phyloP scores from a whole-genome alignment of 2,113 vertebrate species.

The Mungos mungo region DNA sequence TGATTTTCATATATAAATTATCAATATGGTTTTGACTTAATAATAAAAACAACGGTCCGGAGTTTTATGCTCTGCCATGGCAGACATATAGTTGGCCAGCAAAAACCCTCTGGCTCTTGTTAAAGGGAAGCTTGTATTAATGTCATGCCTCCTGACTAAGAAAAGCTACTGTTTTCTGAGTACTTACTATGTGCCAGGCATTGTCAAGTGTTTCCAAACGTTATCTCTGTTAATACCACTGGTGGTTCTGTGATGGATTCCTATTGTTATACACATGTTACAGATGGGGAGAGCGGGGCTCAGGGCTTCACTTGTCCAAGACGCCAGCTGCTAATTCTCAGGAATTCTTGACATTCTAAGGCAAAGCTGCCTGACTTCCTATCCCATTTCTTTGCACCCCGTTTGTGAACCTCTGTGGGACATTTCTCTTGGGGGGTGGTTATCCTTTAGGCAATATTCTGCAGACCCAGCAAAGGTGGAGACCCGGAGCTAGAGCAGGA shows the following conservation, averaged over 20 bases:
- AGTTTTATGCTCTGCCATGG: neutral
- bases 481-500: neutral
- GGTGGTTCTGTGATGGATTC: neutral
- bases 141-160: neutral
- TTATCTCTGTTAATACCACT: neutral
- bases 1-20: slow-evolving; percentile 60
- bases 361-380: neutral
- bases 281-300: neutral
- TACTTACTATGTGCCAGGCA: neutral
- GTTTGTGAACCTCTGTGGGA: neutral
- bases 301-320: neutral
- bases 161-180: neutral
- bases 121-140: neutral
- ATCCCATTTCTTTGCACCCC: neutral
- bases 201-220: neutral
- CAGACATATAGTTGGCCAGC: neutral
- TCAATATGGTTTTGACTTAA: slow-evolving; percentile 56
- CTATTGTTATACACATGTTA: neutral
- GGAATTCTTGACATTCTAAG: neutral
- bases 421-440: neutral
- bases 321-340: neutral
- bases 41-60: slow-evolving; percentile 12
- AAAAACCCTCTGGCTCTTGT: neutral
- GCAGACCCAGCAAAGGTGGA: neutral
- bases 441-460: neutral